phyloP scores from a whole-genome alignment of 1,140 invertebrate genomes.

The Lethrus apterus region DNA sequence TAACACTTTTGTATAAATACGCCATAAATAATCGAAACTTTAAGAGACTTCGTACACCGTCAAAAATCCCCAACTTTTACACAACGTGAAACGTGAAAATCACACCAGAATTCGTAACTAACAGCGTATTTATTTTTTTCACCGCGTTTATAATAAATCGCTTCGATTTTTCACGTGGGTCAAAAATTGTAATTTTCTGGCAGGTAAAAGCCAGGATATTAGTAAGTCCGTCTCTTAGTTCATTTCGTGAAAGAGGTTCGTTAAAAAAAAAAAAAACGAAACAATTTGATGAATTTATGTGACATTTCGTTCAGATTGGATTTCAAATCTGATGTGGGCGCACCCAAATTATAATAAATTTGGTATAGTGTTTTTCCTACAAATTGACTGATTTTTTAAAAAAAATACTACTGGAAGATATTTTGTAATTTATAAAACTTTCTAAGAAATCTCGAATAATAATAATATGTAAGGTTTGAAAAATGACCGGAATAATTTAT shows the following conservation, averaged over 20 bases:
- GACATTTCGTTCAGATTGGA: constrained; percentile 5
- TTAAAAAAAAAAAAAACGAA: background rate
- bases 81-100: background rate
- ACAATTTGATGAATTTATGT: constrained; percentile 1
- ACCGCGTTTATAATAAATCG: constrained; percentile 5
- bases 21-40: constrained; percentile 21
- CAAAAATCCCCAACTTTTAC: background rate
- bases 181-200: constrained; percentile 11
- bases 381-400: too few species aligned
- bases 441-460: too few species aligned
- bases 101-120: background rate
- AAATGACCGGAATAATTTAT: too few species aligned
- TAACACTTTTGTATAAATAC: constrained; percentile 30
- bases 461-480: too few species aligned
- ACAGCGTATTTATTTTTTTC: constrained; percentile 2
- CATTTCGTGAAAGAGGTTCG: background rate
- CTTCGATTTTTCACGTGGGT: constrained; percentile 7
- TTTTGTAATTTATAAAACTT: too few species aligned
- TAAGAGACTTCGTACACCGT: constrained; percentile 7
- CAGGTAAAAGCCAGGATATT: constrained; percentile 10
- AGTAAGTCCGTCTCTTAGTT: background rate
- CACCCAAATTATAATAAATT: too few species aligned
- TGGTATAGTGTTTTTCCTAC: too few species aligned
- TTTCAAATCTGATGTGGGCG: background rate
- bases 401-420: too few species aligned